Conservation (phyloP, 1,140 invertebrate genomes). For the Cotesia typhae region DNA sequence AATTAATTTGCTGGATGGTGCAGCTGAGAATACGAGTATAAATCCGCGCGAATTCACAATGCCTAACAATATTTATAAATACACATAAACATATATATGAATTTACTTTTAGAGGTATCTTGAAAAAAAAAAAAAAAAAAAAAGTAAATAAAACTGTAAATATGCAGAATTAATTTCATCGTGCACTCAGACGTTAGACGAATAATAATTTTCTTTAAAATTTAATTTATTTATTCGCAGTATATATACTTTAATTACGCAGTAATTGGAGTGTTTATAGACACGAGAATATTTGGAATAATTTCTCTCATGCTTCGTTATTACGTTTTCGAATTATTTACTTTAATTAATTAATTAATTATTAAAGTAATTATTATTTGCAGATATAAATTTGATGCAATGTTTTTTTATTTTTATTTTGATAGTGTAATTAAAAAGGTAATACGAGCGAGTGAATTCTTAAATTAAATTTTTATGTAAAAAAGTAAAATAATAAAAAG, state of each 20-base stretch:
- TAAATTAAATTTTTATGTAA: background rate
- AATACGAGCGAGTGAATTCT: background rate
- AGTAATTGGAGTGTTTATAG: constrained; percentile 53
- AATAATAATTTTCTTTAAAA: constrained; percentile 50
- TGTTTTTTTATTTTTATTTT: constrained; percentile 9
- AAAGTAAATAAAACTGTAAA: too few relatives aligned
- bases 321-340: constrained; percentile 41
- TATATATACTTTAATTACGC: constrained; percentile 54
- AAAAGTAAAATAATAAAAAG: constrained; percentile 20
- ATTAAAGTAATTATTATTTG: too few relatives aligned
- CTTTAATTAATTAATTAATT: background rate
- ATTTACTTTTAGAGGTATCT: too few relatives aligned
- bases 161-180: constrained; percentile 39
- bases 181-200: constrained; percentile 51
- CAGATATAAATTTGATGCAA: too few relatives aligned
- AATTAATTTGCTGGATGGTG: constrained; percentile 47
- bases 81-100: background rate
- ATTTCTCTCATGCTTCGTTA: constrained; percentile 45
- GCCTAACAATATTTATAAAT: constrained; percentile 1
- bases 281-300: constrained; percentile 36
- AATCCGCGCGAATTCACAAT: constrained; percentile 21
- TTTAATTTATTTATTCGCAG: background rate
- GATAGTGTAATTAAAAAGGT: constrained; percentile 13
- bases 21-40: background rate
- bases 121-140: too few relatives aligned